Conservation (phyloP, 2,797 vertebrate genomes). For the Helicolenus hilgendorfi region DNA sequence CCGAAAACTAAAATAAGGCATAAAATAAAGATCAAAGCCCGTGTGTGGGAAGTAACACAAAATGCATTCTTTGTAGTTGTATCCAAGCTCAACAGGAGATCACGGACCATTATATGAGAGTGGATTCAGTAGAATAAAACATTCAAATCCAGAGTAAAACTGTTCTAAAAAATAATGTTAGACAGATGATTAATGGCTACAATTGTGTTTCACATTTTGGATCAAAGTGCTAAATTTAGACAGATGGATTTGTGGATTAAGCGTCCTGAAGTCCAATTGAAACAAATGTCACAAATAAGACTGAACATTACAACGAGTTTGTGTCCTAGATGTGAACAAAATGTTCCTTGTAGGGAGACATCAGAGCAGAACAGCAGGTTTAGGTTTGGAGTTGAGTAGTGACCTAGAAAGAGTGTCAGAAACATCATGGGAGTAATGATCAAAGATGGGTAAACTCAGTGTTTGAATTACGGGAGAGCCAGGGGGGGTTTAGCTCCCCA, state of each 20-base stretch:
- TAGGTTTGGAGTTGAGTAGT: background rate
- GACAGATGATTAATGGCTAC: background rate
- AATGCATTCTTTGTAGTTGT: background rate
- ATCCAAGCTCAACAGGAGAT: background rate
- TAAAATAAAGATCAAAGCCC: background rate
- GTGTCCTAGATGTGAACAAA: background rate
- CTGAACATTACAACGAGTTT: background rate
- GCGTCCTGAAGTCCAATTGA: background rate
- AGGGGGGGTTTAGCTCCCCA: background rate
- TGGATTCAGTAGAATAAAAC: background rate
- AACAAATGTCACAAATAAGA: background rate
- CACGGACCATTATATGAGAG: background rate
- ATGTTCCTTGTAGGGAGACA: background rate
- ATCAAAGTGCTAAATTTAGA: background rate
- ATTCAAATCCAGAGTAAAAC: background rate
- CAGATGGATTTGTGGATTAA: background rate
- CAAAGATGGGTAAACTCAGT: conserved; percentile 18
- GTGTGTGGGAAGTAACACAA: background rate
- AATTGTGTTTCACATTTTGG: background rate
- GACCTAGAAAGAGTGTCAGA: conserved; percentile 36
- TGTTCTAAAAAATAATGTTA: background rate
- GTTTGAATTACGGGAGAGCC: background rate
- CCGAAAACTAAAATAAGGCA: background rate
- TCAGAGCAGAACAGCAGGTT: background rate
- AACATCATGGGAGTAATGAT: conserved; percentile 13